Percentiles rank a stretch among this genome's conserved stretches.
Conservation (phyloP, 2,113 vertebrate genomes). For the Macaca mulatta region DNA sequence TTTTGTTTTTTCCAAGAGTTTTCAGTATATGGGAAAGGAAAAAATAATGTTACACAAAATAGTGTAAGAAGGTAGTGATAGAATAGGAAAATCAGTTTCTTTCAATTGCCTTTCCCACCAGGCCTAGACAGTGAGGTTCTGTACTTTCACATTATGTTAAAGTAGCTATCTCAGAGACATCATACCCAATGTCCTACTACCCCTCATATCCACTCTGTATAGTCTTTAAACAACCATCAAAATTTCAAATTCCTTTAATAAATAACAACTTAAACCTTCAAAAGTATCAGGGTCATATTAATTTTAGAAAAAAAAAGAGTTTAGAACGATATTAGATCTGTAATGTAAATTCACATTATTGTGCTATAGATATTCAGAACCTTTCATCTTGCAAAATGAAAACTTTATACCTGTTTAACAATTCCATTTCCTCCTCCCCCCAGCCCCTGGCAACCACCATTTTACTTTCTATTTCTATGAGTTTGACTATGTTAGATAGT, state of each 20-base stretch:
- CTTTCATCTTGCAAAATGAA: neutral
- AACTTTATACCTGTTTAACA: neutral
- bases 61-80: neutral
- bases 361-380: neutral
- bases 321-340: neutral
- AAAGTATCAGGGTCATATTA: neutral
- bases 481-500: neutral
- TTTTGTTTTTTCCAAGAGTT: neutral
- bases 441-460: neutral
- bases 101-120: neutral
- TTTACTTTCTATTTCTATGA: neutral
- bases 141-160: neutral
- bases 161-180: neutral
- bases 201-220: neutral
- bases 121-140: neutral
- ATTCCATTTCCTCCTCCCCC: neutral
- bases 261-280: neutral
- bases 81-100: neutral
- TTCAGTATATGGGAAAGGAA: neutral
- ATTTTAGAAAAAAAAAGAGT: neutral
- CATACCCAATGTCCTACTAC: neutral
- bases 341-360: neutral
- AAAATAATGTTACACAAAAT: neutral
- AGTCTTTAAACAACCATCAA: neutral
- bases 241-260: neutral